These are phyloP conservation scores for Drosophila infuscata DNA, from an alignment of 2,888 invertebrate genomes.

Conservation along the genomic window DNA sequence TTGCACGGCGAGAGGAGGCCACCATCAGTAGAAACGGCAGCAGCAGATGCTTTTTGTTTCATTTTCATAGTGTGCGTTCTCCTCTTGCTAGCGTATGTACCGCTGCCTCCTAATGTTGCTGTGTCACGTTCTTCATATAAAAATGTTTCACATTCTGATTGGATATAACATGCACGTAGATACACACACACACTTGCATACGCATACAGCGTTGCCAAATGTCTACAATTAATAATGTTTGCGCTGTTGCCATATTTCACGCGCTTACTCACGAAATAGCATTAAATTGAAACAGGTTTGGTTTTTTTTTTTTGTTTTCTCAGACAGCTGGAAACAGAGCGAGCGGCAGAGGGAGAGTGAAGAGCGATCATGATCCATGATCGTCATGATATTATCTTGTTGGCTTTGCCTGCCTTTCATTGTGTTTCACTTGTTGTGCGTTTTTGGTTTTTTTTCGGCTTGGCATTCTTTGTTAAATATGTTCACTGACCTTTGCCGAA, in stretches of 20 bases:
- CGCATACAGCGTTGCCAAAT: constrained; percentile 57
- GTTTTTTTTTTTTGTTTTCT: constrained; percentile 12
- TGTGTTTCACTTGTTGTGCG: constrained; percentile 46
- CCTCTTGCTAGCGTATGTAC: background rate
- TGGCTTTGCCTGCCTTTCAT: constrained; percentile 24
- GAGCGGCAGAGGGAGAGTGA: constrained; percentile 2
- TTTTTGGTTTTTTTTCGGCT: constrained; percentile 24
- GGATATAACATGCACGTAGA: constrained; percentile 24
- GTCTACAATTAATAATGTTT: constrained; percentile 48
- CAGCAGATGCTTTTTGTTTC: constrained; percentile 69
- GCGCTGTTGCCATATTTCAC: constrained; percentile 78
- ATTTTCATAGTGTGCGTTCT: constrained; percentile 60
- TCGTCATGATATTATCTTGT: constrained; percentile 54
- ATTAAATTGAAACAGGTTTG: constrained; percentile 77
- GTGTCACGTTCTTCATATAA: constrained; percentile 68
- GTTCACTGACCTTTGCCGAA: constrained; percentile 82
- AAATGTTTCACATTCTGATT: constrained; percentile 79
- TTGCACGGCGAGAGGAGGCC: constrained; percentile 18
- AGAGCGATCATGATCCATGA: constrained; percentile 68
- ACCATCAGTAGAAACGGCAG: constrained; percentile 14
- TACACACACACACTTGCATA: background rate
- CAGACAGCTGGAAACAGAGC: constrained; percentile 6
- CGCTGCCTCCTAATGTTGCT: constrained; percentile 59
- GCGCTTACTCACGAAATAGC: constrained; percentile 62
- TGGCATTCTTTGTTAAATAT: constrained; percentile 66